A percentile compares a stretch with the other conserved stretches of the same genome.
These are phyloP conservation scores for Ischnura elegans DNA, from an alignment of 2,888 invertebrate genomes.

Conservation along the genomic window DNA sequence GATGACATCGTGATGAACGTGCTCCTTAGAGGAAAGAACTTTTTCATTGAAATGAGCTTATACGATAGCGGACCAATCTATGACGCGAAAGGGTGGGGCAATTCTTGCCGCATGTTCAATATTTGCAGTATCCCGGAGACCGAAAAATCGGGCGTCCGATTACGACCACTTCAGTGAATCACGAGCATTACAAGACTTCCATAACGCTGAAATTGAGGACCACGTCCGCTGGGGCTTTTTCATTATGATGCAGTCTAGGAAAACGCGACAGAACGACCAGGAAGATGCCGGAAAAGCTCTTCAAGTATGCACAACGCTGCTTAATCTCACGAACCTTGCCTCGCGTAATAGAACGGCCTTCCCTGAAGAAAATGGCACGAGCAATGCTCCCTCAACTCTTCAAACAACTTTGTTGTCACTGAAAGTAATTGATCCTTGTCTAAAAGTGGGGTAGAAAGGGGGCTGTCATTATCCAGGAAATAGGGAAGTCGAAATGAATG, in stretches of 20 bases:
- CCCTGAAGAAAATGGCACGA: not conserved
- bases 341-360: not conserved
- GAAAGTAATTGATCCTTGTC: not conserved
- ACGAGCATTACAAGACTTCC: not conserved
- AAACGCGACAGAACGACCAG: not conserved
- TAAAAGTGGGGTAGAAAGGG: not conserved
- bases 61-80: not conserved
- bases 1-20: no score
- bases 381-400: not conserved
- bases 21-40: no score
- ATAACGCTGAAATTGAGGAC: not conserved
- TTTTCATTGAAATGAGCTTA: not conserved
- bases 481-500: not conserved
- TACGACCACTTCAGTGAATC: not conserved
- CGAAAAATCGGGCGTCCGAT: not conserved
- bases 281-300: not conserved
- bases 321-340: not conserved
- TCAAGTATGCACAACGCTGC: not conserved
- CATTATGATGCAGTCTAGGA: not conserved
- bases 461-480: not conserved
- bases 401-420: slow-evolving; percentile 2
- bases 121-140: not conserved
- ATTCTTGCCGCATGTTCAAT: not conserved
- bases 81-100: no score
- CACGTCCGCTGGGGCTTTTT: not conserved